These are phyloP conservation scores for Chelonoidis abingdonii DNA, from an alignment of 2,113 vertebrate genomes.

Conservation along the genomic window DNA sequence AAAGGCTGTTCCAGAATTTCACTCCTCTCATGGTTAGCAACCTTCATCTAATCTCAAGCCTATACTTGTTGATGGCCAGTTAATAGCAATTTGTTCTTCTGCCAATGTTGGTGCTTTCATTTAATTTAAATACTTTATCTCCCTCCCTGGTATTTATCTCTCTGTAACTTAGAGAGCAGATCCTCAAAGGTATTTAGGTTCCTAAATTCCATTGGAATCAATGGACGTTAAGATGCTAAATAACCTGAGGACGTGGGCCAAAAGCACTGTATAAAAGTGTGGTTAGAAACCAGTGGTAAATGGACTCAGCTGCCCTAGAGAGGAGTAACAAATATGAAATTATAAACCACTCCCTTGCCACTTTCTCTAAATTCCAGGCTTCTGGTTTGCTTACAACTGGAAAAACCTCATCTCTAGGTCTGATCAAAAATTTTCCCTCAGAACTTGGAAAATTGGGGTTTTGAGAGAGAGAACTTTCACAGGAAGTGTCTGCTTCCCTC, in stretches of 20 bases:
- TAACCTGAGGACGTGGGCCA: neutral
- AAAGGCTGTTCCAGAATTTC: neutral
- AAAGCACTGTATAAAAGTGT: neutral
- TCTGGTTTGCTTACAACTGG: neutral
- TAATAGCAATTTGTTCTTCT: neutral
- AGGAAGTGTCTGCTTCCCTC: too few species aligned
- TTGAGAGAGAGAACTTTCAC: neutral
- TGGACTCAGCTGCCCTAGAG: neutral
- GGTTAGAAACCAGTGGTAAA: neutral
- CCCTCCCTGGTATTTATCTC: too few species aligned
- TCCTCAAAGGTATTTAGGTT: too few species aligned
- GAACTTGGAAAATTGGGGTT: neutral
- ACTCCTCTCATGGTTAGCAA: too few species aligned
- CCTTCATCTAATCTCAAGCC: neutral
- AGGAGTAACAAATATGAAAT: neutral
- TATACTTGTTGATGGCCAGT: neutral
- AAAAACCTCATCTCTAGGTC: neutral
- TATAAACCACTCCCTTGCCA: neutral
- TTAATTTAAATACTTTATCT: neutral
- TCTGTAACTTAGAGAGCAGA: too few species aligned
- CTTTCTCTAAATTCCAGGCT: neutral
- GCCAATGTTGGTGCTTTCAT: neutral
- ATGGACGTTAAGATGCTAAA: neutral
- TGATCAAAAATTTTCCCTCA: neutral
- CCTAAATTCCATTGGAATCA: too few species aligned